Base-by-base conservation (phyloP, 2,888 invertebrate species). In the Byasa hedistus region DNA sequence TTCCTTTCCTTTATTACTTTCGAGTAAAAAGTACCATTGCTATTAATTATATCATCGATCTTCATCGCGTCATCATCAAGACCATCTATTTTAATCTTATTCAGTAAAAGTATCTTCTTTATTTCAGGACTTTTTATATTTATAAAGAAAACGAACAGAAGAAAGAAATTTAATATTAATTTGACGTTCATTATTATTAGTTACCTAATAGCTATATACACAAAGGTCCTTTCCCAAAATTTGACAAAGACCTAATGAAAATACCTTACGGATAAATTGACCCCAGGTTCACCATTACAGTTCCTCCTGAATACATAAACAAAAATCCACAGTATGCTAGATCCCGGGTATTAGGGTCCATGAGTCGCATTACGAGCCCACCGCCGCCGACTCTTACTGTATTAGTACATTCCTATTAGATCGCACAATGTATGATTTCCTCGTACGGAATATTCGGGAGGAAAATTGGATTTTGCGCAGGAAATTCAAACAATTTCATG, bases 251-350 rank as follows among this genome's bases (percentile, higher is more conserved):
- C 44, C 24, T 62, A 56, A 62, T 62, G 63, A 57, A 63, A 63
- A 63, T 63, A 48, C 63, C 57, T 57, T n/a, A n/a, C 21, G 21
- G 56, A 51, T 57, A 63, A 39, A 62, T 63, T 63, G 63, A 48
- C 27, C 56, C 56, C 57, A 63, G 63, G 56, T 63, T 57, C 21
- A 24, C 48, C 21, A 51, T 80, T 75, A 73, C 70, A 76, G 74
- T 71, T 70, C 75, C 75, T 70, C 66, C 68, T 73, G 79, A 79
- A 81, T 80, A 79, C 76, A 81, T 81, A 84, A 85, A 85, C 83
- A 82, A 86, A 84, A 81, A 83, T 82, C 73, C 76, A 65, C 61
- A 76, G 72, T 72, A 82, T 77, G 54, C 60, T 55, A 27, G 65
- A 19, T 22, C 60, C 21, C 22, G 21, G 57, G 58, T 55, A 66